A percentile compares a stretch with the other conserved stretches of the same genome.
Evolutionary conservation across 2,797 vertebrate species (phyloP).

Genomic region (Moxostoma hubbsi): DNA sequence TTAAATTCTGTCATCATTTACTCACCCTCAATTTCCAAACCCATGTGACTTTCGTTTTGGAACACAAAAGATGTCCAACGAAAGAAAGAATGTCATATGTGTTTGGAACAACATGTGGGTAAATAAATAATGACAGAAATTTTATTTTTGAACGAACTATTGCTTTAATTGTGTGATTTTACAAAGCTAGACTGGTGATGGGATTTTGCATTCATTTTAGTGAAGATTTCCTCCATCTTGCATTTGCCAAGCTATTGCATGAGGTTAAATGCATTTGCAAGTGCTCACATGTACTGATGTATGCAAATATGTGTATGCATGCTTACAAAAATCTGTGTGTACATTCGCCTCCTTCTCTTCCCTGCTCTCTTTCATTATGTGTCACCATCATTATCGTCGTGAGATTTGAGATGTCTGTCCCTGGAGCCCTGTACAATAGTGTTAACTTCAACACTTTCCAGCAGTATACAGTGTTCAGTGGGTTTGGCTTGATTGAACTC

Average conservation of each 20-base stretch:
- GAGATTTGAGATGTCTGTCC: constrained; percentile 80
- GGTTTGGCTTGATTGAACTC: constrained; percentile 85
- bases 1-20: too few species aligned
- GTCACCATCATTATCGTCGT: constrained; percentile 66
- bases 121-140: too few species aligned
- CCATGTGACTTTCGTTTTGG: too few species aligned
- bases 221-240: constrained; percentile 1
- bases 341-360: background rate
- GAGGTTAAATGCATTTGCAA: constrained; percentile 7
- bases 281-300: background rate
- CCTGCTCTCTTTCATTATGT: constrained; percentile 25
- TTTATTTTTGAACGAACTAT: too few species aligned
- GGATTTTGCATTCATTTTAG: constrained; percentile 25
- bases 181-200: too few species aligned
- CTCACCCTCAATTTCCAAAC: too few species aligned
- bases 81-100: too few species aligned
- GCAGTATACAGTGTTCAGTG: constrained; percentile 81
- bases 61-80: too few species aligned
- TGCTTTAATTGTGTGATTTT: too few species aligned
- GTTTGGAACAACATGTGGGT: too few species aligned
- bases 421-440: constrained; percentile 76
- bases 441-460: constrained; percentile 89
- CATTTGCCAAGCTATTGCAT: constrained; percentile 24
- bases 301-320: constrained; percentile 27
- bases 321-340: constrained; percentile 14